Evolutionary conservation across 2,113 vertebrate species (phyloP).

Genomic region (Bufo bufo): DNA sequence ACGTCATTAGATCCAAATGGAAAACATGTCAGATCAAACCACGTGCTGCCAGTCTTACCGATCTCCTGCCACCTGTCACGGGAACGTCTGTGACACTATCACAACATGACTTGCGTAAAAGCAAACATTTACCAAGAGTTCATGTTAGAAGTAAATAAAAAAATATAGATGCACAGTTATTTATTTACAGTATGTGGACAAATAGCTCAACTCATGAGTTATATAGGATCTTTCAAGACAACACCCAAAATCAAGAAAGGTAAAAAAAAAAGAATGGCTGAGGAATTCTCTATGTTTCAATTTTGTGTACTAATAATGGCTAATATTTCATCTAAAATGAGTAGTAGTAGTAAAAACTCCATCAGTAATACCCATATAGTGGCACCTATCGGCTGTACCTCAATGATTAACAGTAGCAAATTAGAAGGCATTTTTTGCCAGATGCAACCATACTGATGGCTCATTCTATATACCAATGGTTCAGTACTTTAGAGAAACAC

Average conservation of each 20-base stretch:
- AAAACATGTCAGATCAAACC: too few species aligned
- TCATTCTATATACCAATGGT: too few species aligned
- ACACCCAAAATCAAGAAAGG: background rate
- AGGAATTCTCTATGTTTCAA: background rate
- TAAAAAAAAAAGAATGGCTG: background rate
- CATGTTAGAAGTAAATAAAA: background rate
- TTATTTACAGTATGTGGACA: background rate
- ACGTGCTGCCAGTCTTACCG: too few species aligned
- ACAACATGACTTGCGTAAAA: background rate
- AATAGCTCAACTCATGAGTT: background rate
- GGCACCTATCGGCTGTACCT: too few species aligned
- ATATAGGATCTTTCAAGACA: background rate
- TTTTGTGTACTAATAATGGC: background rate
- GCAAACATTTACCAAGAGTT: slow-evolving; percentile 11
- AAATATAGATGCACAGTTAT: background rate
- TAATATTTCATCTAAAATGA: background rate
- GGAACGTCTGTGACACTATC: too few species aligned
- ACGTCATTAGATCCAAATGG: too few species aligned
- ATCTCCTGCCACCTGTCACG: too few species aligned
- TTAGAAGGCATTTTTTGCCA: too few species aligned
- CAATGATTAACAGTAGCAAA: too few species aligned
- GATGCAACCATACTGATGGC: too few species aligned
- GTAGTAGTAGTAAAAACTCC: background rate
- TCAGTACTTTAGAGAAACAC: too few species aligned
- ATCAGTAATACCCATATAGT: too few species aligned